Percentiles rank a stretch among this genome's conserved stretches.
Evolutionary conservation across 2,888 invertebrate species (phyloP).

Genomic region (Ischnura elegans): DNA sequence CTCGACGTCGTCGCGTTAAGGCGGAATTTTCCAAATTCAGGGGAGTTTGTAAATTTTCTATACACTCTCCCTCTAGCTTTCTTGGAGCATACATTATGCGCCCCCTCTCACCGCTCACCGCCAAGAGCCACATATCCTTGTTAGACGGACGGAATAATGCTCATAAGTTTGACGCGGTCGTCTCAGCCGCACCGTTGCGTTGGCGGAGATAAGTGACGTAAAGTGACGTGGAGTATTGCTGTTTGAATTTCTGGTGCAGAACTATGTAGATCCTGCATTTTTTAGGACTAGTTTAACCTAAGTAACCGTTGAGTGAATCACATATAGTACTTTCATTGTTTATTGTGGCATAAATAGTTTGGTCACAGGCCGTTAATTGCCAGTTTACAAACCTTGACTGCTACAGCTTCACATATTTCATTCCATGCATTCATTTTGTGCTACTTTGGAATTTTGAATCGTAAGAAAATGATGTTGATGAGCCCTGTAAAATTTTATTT

Average conservation of each 20-base stretch:
- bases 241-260: background rate
- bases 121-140: slow-evolving; percentile 5
- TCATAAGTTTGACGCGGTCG: background rate
- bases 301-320: too few relatives aligned
- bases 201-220: background rate
- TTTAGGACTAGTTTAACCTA: too few relatives aligned
- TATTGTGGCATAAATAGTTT: too few relatives aligned
- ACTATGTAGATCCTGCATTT: background rate
- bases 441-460: too few relatives aligned
- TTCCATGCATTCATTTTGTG: too few relatives aligned
- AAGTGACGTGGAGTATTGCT: background rate
- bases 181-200: background rate
- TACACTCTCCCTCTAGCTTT: background rate
- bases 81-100: background rate
- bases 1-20: background rate
- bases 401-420: too few relatives aligned
- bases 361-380: too few relatives aligned
- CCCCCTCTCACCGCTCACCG: too few relatives aligned
- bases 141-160: slow-evolving; percentile 20
- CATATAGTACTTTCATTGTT: too few relatives aligned
- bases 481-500: too few relatives aligned
- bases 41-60: slow-evolving; percentile 3
- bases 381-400: too few relatives aligned
- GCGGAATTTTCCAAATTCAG: background rate
- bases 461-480: too few relatives aligned